Evolutionary conservation across 2,113 vertebrate species (phyloP).

Genomic region (Edolisoma coerulescens): DNA sequence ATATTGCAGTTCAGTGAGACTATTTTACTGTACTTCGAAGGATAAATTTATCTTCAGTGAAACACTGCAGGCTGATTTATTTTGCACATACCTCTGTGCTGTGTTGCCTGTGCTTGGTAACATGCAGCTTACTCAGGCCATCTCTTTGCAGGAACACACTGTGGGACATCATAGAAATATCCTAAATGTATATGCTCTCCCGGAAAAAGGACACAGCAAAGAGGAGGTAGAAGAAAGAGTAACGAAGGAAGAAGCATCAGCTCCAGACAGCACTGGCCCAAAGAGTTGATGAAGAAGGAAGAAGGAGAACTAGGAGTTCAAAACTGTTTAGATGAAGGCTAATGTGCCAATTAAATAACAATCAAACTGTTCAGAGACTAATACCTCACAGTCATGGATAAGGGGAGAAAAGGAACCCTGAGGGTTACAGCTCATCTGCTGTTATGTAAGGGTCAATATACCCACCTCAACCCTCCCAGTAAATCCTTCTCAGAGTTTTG

Average conservation of each 20-base stretch:
- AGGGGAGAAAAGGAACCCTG: neutral
- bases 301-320: neutral
- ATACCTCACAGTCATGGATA: neutral
- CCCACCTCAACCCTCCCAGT: neutral
- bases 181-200: neutral
- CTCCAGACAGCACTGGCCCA: neutral
- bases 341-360: neutral
- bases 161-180: neutral
- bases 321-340: neutral
- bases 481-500: neutral
- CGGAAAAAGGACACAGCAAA: neutral
- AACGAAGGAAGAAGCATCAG: neutral
- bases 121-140: neutral
- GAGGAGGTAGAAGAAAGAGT: neutral
- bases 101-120: neutral
- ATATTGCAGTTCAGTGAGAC: neutral
- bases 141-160: neutral
- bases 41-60: neutral
- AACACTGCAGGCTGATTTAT: neutral
- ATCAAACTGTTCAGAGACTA: neutral
- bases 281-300: neutral
- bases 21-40: neutral
- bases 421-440: neutral
- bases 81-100: neutral
- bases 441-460: neutral